Evolutionary conservation across 2,113 vertebrate species (phyloP).

Genomic region (Cacatua alba): DNA sequence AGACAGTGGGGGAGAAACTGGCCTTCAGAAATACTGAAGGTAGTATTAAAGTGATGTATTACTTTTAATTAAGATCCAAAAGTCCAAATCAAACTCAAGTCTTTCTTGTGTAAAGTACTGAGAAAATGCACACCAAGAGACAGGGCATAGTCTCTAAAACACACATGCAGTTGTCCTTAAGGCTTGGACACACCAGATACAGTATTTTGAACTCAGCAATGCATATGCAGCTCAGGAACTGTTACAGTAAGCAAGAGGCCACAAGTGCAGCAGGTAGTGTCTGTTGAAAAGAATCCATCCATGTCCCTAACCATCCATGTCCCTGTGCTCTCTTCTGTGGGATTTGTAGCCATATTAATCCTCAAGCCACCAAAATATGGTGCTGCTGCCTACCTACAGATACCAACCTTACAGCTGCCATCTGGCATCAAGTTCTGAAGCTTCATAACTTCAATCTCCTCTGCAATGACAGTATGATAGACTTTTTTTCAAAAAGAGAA

Average conservation of each 20-base stretch:
- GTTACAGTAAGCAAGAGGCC: background rate
- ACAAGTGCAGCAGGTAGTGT: background rate
- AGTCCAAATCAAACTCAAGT: background rate
- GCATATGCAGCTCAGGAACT: background rate
- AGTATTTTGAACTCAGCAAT: background rate
- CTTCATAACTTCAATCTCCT: background rate
- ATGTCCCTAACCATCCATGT: background rate
- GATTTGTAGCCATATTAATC: background rate
- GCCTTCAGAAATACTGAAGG: background rate
- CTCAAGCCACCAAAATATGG: background rate
- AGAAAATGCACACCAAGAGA: background rate
- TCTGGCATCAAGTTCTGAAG: background rate
- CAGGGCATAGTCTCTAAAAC: background rate
- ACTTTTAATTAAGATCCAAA: background rate
- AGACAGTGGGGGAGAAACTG: accelerated
- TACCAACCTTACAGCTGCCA: background rate
- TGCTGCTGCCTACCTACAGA: background rate
- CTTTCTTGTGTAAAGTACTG: background rate
- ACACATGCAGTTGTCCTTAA: accelerated
- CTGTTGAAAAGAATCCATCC: background rate
- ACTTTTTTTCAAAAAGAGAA: background rate
- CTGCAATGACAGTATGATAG: background rate
- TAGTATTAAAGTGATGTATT: background rate
- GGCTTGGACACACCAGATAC: background rate
- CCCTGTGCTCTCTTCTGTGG: background rate